Percentiles rank a stretch among this genome's conserved stretches.
Conservation (phyloP, 1,140 invertebrate genomes). For the Cotesia glomerata region DNA sequence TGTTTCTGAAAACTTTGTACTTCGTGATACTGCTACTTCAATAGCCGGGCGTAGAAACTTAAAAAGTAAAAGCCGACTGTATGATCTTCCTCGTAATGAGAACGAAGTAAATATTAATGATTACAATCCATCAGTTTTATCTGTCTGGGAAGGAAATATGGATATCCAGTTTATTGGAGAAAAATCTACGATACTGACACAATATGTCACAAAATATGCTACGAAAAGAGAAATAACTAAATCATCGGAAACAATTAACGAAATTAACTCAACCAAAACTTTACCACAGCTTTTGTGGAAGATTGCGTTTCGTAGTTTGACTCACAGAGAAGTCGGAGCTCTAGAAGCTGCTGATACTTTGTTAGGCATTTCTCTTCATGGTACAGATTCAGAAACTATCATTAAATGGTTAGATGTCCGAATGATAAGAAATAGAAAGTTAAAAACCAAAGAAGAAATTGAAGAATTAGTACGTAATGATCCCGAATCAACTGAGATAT, state of each 20-base stretch:
- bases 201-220: slow-evolving; percentile 39
- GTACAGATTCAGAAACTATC: too few species aligned
- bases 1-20: slow-evolving; percentile 31
- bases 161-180: slow-evolving; percentile 39
- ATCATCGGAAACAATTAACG: slow-evolving; percentile 27
- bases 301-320: slow-evolving; percentile 27
- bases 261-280: slow-evolving; percentile 34
- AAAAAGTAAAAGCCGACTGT: slow-evolving; percentile 41
- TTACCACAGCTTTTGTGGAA: slow-evolving; percentile 15
- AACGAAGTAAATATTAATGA: slow-evolving; percentile 38
- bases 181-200: slow-evolving; percentile 29
- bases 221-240: slow-evolving; percentile 38
- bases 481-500: too few species aligned
- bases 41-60: slow-evolving; percentile 39
- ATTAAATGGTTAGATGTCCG: too few species aligned
- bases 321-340: too few species aligned
- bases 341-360: too few species aligned
- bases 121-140: slow-evolving; percentile 37
- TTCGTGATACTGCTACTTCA: slow-evolving; percentile 38
- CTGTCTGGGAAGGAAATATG: too few species aligned
- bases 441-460: too few species aligned
- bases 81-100: slow-evolving; percentile 42
- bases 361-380: too few species aligned
- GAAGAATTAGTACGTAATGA: too few species aligned
- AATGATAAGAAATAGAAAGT: too few species aligned